Evolutionary conservation across 2,888 invertebrate genomes (phyloP).

Genomic region (Halictus ligatus): DNA sequence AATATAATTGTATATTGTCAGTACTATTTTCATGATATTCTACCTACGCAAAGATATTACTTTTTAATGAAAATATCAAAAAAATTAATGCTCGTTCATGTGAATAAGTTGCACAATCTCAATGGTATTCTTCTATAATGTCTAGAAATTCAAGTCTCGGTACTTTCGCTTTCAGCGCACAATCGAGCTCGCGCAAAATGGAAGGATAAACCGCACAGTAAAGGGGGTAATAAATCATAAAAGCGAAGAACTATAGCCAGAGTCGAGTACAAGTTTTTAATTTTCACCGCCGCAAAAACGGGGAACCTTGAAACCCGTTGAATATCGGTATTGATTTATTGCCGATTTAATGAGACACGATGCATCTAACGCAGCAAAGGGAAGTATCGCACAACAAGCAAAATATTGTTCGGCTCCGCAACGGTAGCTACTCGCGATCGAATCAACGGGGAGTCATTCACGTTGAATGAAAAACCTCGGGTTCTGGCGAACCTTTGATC

Average conservation of each 20-base stretch:
- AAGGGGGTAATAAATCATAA: constrained; percentile 15
- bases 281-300: constrained; percentile 8
- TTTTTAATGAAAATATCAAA: background rate
- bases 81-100: background rate
- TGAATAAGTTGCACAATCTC: background rate
- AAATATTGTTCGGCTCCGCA: constrained; percentile 12
- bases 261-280: constrained; percentile 22
- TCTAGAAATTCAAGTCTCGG: background rate
- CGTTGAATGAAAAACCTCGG: constrained; percentile 37
- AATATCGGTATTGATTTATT: constrained; percentile 30
- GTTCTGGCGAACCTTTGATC: constrained; percentile 67
- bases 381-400: constrained; percentile 1
- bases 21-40: background rate
- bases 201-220: background rate
- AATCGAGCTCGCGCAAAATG: background rate
- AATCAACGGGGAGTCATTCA: constrained; percentile 43
- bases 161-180: background rate
- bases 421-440: constrained; percentile 12
- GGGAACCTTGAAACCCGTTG: background rate
- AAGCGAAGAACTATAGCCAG: background rate
- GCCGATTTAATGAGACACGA: constrained; percentile 27
- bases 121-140: background rate
- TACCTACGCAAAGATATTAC: background rate
- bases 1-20: background rate
- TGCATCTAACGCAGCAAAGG: background rate